Conservation (phyloP, 23 tunicate species). For the Botrylloides violaceus region DNA sequence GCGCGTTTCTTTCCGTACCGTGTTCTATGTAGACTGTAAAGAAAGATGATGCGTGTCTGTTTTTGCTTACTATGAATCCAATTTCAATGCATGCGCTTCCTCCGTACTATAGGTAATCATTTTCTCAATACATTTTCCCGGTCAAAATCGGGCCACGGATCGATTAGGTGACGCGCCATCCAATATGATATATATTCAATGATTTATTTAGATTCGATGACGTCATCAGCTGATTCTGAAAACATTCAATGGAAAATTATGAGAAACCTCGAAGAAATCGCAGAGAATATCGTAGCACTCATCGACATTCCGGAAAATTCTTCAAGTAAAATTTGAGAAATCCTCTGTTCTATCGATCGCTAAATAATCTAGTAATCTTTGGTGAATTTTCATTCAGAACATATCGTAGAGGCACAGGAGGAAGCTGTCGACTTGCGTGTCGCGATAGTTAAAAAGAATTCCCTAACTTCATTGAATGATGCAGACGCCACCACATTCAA, state of each 20-base stretch:
- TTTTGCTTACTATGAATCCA: too few relatives aligned
- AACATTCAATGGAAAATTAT: slow-evolving; percentile 19
- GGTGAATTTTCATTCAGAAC: slow-evolving; percentile 5
- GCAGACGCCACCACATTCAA: too few relatives aligned
- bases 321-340: not conserved
- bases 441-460: not conserved
- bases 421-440: slow-evolving; percentile 6
- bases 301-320: not conserved
- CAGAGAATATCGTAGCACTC: slow-evolving; percentile 16
- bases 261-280: slow-evolving; percentile 16
- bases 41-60: too few relatives aligned
- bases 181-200: too few relatives aligned
- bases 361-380: not conserved
- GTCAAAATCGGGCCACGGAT: too few relatives aligned
- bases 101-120: too few relatives aligned
- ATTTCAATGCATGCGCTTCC: too few relatives aligned
- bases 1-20: too few relatives aligned
- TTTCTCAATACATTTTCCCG: too few relatives aligned
- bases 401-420: slow-evolving; percentile 6
- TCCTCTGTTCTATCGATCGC: not conserved
- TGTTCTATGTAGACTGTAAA: too few relatives aligned
- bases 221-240: not conserved
- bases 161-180: too few relatives aligned
- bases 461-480: too few relatives aligned
- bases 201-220: not conserved